A percentile compares a stretch with the other conserved stretches of the same genome.
phyloP scores from a whole-genome alignment of 2,797 vertebrate species.

The Micropoecilia bifurca region DNA sequence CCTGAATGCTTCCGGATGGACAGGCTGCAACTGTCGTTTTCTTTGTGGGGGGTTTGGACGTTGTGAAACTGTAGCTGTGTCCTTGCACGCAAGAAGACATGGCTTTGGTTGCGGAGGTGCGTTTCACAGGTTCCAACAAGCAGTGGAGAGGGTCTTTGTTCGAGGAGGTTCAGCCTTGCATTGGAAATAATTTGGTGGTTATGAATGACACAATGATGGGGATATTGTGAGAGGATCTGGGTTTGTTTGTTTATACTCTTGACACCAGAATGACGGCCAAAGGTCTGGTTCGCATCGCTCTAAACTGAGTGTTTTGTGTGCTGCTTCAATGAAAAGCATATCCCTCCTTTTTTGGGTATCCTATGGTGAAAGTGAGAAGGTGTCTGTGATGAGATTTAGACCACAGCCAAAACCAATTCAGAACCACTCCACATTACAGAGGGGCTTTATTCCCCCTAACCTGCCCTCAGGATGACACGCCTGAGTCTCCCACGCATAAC shows the following conservation, averaged over 20 bases:
- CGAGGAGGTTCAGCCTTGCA: slow-evolving; percentile 48
- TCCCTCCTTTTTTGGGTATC: slow-evolving; percentile 49
- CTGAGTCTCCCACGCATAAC: slow-evolving; percentile 41
- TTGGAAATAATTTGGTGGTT: slow-evolving; percentile 59
- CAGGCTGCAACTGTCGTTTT: slow-evolving; percentile 58
- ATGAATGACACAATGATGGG: slow-evolving; percentile 40
- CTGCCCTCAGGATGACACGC: slow-evolving; percentile 62
- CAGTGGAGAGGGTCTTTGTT: slow-evolving; percentile 16
- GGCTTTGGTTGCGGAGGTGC: slow-evolving; percentile 37
- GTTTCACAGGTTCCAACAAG: slow-evolving; percentile 31
- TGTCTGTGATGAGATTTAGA: slow-evolving; percentile 77
- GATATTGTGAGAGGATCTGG: slow-evolving; percentile 16
- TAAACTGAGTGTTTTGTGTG: slow-evolving; percentile 64
- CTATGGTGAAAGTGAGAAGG: slow-evolving; percentile 64
- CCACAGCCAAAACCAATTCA: slow-evolving; percentile 76
- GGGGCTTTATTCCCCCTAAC: slow-evolving; percentile 71
- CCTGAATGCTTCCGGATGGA: slow-evolving; percentile 63
- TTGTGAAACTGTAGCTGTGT: slow-evolving; percentile 29
- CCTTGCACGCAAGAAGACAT: slow-evolving; percentile 18
- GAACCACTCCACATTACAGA: slow-evolving; percentile 74
- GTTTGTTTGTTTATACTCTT: slow-evolving; percentile 30
- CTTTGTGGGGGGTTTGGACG: slow-evolving; percentile 42
- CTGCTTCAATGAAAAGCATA: slow-evolving; percentile 60
- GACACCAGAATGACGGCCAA: slow-evolving; percentile 70
- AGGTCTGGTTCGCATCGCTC: slow-evolving; percentile 60